phyloP scores from a whole-genome alignment of 2,888 invertebrate species.

The Drosophila mercatorum region DNA sequence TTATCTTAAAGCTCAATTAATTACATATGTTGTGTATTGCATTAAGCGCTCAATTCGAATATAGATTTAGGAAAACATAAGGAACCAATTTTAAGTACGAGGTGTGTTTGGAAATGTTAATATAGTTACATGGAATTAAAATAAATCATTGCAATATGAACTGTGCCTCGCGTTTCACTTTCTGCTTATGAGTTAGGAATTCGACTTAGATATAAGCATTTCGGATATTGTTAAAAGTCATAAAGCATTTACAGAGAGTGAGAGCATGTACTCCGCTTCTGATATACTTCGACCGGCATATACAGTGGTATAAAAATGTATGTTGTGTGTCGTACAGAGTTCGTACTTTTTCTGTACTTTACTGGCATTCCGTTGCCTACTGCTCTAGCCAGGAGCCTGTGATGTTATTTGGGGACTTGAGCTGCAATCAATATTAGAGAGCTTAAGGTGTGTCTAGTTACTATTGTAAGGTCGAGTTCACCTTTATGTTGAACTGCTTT shows the following conservation, averaged over 20 bases:
- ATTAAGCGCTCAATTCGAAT: slow-evolving; percentile 25
- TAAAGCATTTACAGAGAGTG: slow-evolving; percentile 42
- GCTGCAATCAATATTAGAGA: slow-evolving; percentile 56
- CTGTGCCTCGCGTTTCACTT: slow-evolving; percentile 40
- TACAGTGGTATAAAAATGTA: slow-evolving; percentile 31
- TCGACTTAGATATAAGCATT: slow-evolving; percentile 47
- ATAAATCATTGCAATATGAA: slow-evolving; percentile 25
- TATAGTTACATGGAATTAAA: slow-evolving; percentile 37
- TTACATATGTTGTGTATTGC: slow-evolving; percentile 46
- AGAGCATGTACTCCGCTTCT: slow-evolving; percentile 58
- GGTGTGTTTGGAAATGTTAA: slow-evolving; percentile 19
- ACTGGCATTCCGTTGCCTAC: slow-evolving; percentile 82
- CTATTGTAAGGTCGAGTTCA: slow-evolving; percentile 72
- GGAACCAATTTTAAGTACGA: slow-evolving; percentile 52
- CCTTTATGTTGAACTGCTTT: slow-evolving; percentile 97
- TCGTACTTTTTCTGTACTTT: slow-evolving; percentile 33
- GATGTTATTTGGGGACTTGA: slow-evolving; percentile 90
- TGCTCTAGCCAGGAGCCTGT: slow-evolving; percentile 93
- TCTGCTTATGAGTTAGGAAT: slow-evolving; percentile 60
- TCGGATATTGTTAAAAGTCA: slow-evolving; percentile 47
- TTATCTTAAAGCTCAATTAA: slow-evolving; percentile 16
- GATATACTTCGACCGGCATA: slow-evolving; percentile 36
- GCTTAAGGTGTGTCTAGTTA: background rate
- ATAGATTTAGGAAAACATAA: slow-evolving; percentile 35
- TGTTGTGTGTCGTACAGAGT: slow-evolving; percentile 21